Evolutionary conservation across 2,113 vertebrate genomes (phyloP).

Genomic region (Emydocephalus ijimae): DNA sequence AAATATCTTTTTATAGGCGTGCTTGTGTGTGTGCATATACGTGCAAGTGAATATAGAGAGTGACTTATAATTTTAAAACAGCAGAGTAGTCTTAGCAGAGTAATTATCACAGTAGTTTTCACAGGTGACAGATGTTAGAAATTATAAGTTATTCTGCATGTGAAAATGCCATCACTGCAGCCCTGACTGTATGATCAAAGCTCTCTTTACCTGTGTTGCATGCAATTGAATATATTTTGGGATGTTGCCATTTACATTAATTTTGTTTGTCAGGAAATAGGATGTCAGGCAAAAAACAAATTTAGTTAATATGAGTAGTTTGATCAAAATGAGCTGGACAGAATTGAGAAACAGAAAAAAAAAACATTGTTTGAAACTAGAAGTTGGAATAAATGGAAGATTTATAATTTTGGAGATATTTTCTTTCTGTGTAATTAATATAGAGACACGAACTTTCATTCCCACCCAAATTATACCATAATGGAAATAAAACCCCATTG

Average conservation of each 20-base stretch:
- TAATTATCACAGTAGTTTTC: neutral
- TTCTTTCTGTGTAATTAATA: neutral
- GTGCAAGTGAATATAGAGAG: neutral
- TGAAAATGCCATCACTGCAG: neutral
- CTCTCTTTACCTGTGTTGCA: neutral
- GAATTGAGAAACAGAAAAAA: neutral
- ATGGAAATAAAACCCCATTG: neutral
- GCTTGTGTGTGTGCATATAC: no score
- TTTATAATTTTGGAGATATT: neutral
- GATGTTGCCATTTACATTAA: neutral
- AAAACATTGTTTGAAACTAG: neutral
- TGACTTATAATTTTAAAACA: neutral
- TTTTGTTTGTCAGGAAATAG: neutral
- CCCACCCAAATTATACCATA: neutral
- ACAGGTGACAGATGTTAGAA: neutral
- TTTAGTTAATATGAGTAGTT: neutral
- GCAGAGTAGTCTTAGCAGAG: neutral
- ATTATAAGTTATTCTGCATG: neutral
- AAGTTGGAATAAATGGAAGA: neutral
- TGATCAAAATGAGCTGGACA: neutral
- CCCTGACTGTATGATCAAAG: neutral
- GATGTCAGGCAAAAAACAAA: neutral
- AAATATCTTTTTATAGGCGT: neutral
- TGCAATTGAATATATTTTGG: neutral
- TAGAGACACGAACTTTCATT: neutral